Percentiles rank a stretch among this genome's conserved stretches.
phyloP scores from a whole-genome alignment of 2,797 vertebrate genomes.

The Acipenser ruthenus region DNA sequence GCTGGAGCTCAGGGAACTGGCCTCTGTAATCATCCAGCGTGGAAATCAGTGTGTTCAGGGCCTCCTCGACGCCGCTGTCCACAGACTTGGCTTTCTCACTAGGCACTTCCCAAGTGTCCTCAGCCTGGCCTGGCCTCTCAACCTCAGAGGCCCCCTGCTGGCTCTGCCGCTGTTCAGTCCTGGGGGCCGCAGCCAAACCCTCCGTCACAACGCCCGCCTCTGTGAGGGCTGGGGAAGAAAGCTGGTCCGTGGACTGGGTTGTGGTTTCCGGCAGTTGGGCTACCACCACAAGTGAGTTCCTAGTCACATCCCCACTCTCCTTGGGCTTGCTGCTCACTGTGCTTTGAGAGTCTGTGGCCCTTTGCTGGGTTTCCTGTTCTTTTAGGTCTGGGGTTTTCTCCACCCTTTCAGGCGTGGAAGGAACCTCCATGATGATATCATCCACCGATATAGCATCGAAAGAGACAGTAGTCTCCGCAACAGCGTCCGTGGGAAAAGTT shows the following conservation, averaged over 20 bases:
- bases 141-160: too few species aligned
- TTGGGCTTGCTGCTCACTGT: too few species aligned
- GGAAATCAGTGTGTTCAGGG: slow-evolving; percentile 68
- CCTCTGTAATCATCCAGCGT: slow-evolving; percentile 88
- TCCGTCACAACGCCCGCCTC: neutral
- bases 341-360: neutral
- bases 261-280: neutral
- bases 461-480: slow-evolving; percentile 28
- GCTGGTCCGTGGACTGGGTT: neutral
- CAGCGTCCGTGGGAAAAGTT: slow-evolving; percentile 27
- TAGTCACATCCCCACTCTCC: neutral
- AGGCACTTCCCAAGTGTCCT: too few species aligned
- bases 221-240: neutral
- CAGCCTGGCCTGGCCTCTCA: too few species aligned
- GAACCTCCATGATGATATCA: slow-evolving; percentile 40
- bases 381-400: slow-evolving; percentile 10
- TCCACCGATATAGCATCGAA: slow-evolving; percentile 36
- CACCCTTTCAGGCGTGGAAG: slow-evolving; percentile 26
- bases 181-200: slow-evolving; percentile 4
- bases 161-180: slow-evolving; percentile 8
- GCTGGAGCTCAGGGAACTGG: slow-evolving; percentile 85
- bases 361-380: slow-evolving; percentile 10
- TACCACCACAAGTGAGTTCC: neutral
- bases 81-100: neutral
- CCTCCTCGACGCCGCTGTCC: slow-evolving; percentile 72